phyloP scores from a whole-genome alignment of 1,140 invertebrate species.

The Philotrypesis tridentata region DNA sequence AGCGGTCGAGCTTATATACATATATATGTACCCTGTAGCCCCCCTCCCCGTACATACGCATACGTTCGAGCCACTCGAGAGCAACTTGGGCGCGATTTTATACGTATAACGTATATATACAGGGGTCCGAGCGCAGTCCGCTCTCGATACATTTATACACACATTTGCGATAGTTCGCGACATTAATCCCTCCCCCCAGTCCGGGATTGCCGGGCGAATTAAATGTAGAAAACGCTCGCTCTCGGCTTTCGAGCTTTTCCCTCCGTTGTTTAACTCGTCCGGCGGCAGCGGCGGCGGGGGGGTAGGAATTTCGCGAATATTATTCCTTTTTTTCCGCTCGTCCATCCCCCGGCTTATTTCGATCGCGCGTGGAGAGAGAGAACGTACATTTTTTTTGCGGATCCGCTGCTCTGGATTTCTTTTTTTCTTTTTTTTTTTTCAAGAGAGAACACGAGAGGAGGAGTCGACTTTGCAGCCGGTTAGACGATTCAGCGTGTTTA shows the following conservation, averaged over 20 bases:
- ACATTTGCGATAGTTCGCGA: constrained; percentile 65
- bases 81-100: constrained; percentile 26
- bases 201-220: constrained; percentile 56
- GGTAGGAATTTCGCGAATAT: constrained; percentile 35
- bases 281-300: too few species aligned
- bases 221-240: constrained; percentile 58
- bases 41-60: not conserved
- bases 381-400: constrained; percentile 10
- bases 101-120: too few species aligned
- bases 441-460: not conserved
- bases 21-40: too few species aligned
- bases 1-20: not conserved
- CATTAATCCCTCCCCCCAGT: constrained; percentile 60
- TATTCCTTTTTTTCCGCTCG: constrained; percentile 50
- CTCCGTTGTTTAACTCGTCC: constrained; percentile 55
- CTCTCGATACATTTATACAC: constrained; percentile 68
- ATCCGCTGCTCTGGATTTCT: constrained; percentile 8
- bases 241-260: constrained; percentile 44
- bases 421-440: constrained; percentile 11
- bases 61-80: not conserved
- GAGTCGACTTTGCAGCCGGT: constrained; percentile 57
- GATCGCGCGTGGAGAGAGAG: not conserved
- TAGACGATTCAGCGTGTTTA: constrained; percentile 56
- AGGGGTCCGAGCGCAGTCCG: not conserved
- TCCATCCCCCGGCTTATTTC: constrained; percentile 26